Base-by-base conservation (phyloP, 2,113 vertebrate genomes). In the Nestor notabilis region DNA sequence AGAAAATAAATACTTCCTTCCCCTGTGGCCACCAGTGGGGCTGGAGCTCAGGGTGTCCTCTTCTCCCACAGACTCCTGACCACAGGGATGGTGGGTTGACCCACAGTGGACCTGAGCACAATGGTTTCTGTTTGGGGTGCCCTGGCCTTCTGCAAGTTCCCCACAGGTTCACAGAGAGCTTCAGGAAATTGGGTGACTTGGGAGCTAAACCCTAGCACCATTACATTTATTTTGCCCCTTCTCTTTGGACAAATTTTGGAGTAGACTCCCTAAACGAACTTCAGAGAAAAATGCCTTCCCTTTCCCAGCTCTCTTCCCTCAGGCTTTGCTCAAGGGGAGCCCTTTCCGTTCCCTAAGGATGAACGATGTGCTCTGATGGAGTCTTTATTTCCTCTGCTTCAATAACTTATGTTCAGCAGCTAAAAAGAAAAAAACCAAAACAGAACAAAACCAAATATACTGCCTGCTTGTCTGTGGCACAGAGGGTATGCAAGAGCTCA, bases 81-180 rank as follows among this genome's bases (percentile, higher is more conserved):
- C 0, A 1, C 43, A 27, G 44, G 4, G 13, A 2, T 4, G 3
- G 5, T 24, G 13, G 3, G 17, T 21, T 35, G 64, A 35, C 28
- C 10, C 16, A 23, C 4, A 15, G 52, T 29, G 9, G 20, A 46
- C 29, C 31, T 80, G 18, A 83, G 29, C 14, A 25, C 15, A 49
- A 7, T 71, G 5, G 11, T 25, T 72, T 60, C 37, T 61, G 12
- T 58, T 14, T 64, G 37, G 20, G 13, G 10, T 55, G 14, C 18
- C 24, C 17, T 55, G 21, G 21, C 11, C 31, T 91, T 64, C 47
- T 61, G 19, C 23, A 56, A 14, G 11, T 44, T 75, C 33, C 8
- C 6, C 4, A 29, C 50, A 11, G 4, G 19, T 52, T 65, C 28
- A 49, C 21, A 58, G 17, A 49, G 17, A 58, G 27, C 17, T 50